phyloP scores from a whole-genome alignment of 2,113 vertebrate species.

The Alligator sinensis region DNA sequence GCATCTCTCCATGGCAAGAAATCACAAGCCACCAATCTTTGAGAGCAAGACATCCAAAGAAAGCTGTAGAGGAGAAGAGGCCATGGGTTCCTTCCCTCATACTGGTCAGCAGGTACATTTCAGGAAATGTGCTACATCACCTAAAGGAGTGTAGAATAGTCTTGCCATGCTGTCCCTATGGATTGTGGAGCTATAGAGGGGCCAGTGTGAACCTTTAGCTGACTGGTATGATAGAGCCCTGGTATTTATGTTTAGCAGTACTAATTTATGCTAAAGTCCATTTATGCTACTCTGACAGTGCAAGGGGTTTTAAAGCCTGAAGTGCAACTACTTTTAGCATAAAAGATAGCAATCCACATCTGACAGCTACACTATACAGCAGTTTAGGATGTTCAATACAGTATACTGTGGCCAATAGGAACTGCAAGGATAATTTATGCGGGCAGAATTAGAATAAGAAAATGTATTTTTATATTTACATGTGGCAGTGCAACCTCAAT shows the following conservation, averaged over 20 bases:
- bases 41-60: neutral
- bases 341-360: neutral
- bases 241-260: neutral
- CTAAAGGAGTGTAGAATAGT: neutral
- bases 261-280: neutral
- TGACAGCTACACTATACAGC: neutral
- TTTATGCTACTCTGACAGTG: neutral
- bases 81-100: neutral
- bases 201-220: neutral
- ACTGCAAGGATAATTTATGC: neutral
- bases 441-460: neutral
- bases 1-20: too few species aligned
- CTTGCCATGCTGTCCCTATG: neutral
- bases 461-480: neutral
- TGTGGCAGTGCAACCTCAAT: neutral
- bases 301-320: neutral
- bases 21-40: neutral
- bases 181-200: accelerated
- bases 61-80: neutral
- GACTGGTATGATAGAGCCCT: neutral
- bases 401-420: neutral
- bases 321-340: neutral
- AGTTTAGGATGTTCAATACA: neutral
- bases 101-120: neutral
- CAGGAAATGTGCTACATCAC: neutral